A percentile compares a stretch with the other conserved stretches of the same genome.
Evolutionary conservation across 1,140 invertebrate genomes (phyloP).

Genomic region (Lasioglossum baleicum): DNA sequence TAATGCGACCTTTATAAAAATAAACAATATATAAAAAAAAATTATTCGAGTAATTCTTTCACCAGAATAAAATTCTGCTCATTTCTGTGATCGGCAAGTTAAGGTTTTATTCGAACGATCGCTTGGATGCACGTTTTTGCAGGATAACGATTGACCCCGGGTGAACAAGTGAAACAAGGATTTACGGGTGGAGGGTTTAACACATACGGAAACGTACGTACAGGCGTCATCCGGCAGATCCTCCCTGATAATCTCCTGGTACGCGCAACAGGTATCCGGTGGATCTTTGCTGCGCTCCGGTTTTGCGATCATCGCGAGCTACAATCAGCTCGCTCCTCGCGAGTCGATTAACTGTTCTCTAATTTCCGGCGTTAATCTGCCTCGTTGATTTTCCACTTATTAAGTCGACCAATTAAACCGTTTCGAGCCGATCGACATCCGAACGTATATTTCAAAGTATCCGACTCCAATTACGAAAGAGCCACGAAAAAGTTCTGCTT

Average conservation of each 20-base stretch:
- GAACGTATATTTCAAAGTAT: neutral
- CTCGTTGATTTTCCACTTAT: neutral
- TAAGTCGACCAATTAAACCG: neutral
- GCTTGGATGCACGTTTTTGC: neutral
- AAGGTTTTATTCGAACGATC: neutral
- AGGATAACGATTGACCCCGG: neutral
- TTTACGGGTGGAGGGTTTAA: neutral
- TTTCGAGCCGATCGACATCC: neutral
- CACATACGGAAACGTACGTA: constrained; percentile 25
- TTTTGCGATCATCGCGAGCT: constrained; percentile 10
- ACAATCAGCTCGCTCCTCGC: neutral
- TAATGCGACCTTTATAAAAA: no score
- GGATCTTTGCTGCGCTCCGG: constrained; percentile 2
- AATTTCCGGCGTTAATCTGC: neutral
- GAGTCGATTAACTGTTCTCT: neutral
- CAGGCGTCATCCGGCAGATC: constrained; percentile 39
- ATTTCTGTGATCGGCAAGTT: no score
- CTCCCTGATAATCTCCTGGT: constrained; percentile 27
- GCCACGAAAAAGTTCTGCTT: neutral
- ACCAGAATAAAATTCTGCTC: no score
- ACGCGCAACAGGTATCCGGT: constrained; percentile 31
- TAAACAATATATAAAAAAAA: no score
- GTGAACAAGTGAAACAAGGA: neutral
- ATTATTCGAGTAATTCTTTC: no score
- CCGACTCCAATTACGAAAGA: neutral